These are phyloP conservation scores for Crocidura indochinensis DNA, from an alignment of 2,797 vertebrate genomes.

Conservation along the genomic window DNA sequence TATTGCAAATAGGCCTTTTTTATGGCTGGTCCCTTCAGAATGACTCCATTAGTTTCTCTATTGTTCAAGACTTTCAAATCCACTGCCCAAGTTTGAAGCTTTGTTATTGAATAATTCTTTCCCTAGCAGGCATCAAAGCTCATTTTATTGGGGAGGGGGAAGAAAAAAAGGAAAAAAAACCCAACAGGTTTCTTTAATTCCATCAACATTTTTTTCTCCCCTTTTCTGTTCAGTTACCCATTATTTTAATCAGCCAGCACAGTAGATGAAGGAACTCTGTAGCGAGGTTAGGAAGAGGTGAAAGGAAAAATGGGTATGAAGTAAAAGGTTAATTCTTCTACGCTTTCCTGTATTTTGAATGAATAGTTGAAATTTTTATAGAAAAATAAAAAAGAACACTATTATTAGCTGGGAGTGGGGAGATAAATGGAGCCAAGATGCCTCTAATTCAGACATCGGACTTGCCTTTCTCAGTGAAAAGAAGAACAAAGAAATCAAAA, in stretches of 20 bases:
- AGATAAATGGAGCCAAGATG: slow-evolving; percentile 26
- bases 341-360: slow-evolving; percentile 49
- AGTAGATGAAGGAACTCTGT: not conserved
- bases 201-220: not conserved
- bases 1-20: not conserved
- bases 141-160: not conserved
- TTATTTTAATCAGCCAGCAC: slow-evolving; percentile 47
- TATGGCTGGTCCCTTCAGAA: not conserved
- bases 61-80: slow-evolving; percentile 35
- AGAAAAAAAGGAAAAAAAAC: not conserved
- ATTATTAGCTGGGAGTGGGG: not conserved
- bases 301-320: slow-evolving; percentile 57
- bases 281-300: slow-evolving; percentile 21
- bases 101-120: slow-evolving; percentile 37
- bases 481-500: not conserved
- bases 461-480: slow-evolving; percentile 48
- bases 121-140: slow-evolving; percentile 1
- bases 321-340: slow-evolving; percentile 61
- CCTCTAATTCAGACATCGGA: slow-evolving; percentile 12
- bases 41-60: not conserved
- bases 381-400: slow-evolving; percentile 36
- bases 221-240: slow-evolving; percentile 1
- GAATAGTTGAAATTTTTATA: slow-evolving; percentile 60
- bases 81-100: not conserved
- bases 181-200: not conserved